Evolutionary conservation across 2,113 vertebrate species (phyloP), one percentile per base, ranked within the genome.

Genomic region (Anhinga rufa): DNA sequence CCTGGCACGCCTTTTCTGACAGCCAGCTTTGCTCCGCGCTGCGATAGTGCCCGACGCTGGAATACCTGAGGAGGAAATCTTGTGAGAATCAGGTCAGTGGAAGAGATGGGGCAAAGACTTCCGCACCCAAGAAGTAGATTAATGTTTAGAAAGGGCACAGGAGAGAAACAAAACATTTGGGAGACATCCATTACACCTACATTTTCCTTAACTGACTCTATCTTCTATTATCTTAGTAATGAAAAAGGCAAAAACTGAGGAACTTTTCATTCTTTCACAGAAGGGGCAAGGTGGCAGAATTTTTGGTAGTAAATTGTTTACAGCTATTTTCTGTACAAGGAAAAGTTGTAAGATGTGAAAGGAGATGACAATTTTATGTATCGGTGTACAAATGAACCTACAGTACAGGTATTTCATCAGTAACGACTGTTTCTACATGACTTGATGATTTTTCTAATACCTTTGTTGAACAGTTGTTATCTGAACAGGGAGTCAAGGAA

Each of bases 301-400:
- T 76, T 88, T 52, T 28, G 68, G 62, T 68, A 94, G 84, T 24
- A 54, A 74, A 76, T 52, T 86, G 90, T 86, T 96, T 80, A 95
- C 95, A 97, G 76, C 62, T 93, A 11, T 91, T 91, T 97, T 88
- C 86, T 97, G 95, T 93, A 90, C 79, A 87, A n/a, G 81, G 92
- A 94, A 22, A 66, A 64, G 49, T n/a, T 94, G 72, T 64, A 84
- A 90, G 83, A 69, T 77, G 69, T 28, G 32, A 83, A 88, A 95
- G 85, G 76, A 84, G 70, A 64, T 38, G 79, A 90, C 65, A 71
- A 4, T 80, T 95, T 92, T 42, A 40, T 82, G 48, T 76, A 64
- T 74, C 58, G 78, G 57, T 90, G 85, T 68, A 82, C 62, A 87
- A 87, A 91, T 95, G 87, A 95, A 97, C 24, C 90, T 93, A 9